A percentile compares a stretch with the other conserved stretches of the same genome.
Conservation (phyloP, 2,888 invertebrate genomes). For the Hyposoter didymator region DNA sequence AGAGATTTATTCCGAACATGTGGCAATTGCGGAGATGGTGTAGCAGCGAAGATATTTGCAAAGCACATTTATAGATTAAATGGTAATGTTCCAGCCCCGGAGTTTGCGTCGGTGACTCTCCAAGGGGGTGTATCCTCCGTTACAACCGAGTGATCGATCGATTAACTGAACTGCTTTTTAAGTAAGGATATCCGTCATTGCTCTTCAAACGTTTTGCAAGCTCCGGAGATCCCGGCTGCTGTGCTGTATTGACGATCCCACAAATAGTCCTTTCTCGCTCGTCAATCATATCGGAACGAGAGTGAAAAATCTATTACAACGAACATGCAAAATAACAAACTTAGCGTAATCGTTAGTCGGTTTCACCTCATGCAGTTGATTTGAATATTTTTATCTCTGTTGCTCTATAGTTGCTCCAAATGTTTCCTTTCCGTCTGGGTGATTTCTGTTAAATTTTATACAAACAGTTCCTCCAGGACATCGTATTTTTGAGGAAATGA, state of each 20-base stretch:
- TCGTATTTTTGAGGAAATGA: too few species aligned
- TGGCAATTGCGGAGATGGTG: too few species aligned
- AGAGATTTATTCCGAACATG: conserved; percentile 12
- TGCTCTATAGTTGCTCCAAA: background rate
- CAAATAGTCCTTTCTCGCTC: background rate
- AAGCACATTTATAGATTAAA: conserved; percentile 29
- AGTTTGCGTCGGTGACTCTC: conserved; percentile 5
- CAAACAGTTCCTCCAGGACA: background rate
- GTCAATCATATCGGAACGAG: background rate
- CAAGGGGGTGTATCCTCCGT: conserved; percentile 7
- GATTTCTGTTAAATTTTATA: background rate
- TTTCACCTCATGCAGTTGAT: background rate
- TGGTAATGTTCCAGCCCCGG: conserved; percentile 42
- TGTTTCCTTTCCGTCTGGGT: background rate
- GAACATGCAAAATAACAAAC: background rate
- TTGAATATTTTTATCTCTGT: background rate
- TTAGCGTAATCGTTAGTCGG: background rate
- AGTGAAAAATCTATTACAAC: background rate
- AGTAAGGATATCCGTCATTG: conserved; percentile 53
- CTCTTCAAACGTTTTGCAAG: conserved; percentile 18
- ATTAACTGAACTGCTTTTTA: conserved; percentile 31
- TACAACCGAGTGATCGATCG: conserved; percentile 18
- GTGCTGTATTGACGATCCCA: background rate
- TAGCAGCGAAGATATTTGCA: background rate
- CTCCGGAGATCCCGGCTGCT: background rate